These are phyloP conservation scores for Drosophila nigromelanica DNA, from an alignment of 1,140 invertebrate genomes.

Conservation along the genomic window DNA sequence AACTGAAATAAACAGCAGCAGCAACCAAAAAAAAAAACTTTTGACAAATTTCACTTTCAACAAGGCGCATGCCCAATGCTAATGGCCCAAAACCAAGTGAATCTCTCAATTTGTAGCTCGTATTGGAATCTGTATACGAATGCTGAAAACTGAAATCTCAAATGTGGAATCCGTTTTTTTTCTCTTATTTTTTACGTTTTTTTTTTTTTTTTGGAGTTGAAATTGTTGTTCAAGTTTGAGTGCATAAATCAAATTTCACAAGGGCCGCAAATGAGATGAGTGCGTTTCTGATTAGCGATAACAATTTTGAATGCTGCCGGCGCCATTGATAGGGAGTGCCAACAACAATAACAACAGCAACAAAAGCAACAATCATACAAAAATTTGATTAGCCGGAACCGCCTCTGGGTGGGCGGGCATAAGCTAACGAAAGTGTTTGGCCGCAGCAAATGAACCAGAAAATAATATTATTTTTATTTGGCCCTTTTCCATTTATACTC, in stretches of 20 bases:
- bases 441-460: slow-evolving; percentile 31
- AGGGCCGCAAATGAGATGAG: slow-evolving; percentile 22
- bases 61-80: slow-evolving; percentile 20
- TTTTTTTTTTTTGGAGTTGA: background rate
- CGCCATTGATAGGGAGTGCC: slow-evolving; percentile 29
- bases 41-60: slow-evolving; percentile 75
- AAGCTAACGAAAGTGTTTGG: slow-evolving; percentile 42
- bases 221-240: slow-evolving; percentile 20
- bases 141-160: background rate
- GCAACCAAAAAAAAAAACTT: slow-evolving; percentile 5
- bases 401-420: slow-evolving; percentile 5
- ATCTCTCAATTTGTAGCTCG: slow-evolving; percentile 15
- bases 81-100: slow-evolving; percentile 25
- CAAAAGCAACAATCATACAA: slow-evolving; percentile 15
- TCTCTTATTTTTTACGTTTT: background rate
- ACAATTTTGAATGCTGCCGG: slow-evolving; percentile 27
- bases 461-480: slow-evolving; percentile 2
- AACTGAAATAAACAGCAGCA: background rate
- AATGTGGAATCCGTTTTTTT: background rate
- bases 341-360: slow-evolving; percentile 23
- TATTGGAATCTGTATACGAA: too few relatives aligned
- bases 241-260: slow-evolving; percentile 50
- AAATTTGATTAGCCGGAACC: slow-evolving; percentile 49
- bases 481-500: background rate
- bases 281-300: slow-evolving; percentile 57